These are phyloP conservation scores for Rhinella marina DNA, from an alignment of 2,797 vertebrate species.

Conservation along the genomic window DNA sequence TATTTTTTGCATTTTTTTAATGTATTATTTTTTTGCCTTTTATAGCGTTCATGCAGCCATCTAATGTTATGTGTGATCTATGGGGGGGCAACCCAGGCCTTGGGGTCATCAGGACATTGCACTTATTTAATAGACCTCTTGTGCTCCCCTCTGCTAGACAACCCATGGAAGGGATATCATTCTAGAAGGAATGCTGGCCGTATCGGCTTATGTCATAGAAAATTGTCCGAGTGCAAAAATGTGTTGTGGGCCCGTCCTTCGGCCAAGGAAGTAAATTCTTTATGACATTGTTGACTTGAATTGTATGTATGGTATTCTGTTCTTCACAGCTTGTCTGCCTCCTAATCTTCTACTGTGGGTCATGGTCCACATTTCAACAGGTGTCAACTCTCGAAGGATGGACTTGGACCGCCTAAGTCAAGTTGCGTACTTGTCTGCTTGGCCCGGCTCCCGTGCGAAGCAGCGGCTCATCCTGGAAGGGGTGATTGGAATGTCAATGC, in stretches of 20 bases:
- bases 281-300: conserved; percentile 30
- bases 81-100: not conserved
- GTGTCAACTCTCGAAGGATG: conserved; percentile 50
- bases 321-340: conserved; percentile 25
- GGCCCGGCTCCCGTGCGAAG: conserved; percentile 31
- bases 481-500: conserved; percentile 47
- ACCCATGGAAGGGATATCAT: not conserved
- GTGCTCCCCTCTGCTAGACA: not conserved
- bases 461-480: conserved; percentile 25
- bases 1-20: not conserved
- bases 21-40: too few species aligned
- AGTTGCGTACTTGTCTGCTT: conserved; percentile 55
- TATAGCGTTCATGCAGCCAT: not conserved
- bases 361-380: conserved; percentile 17
- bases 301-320: conserved; percentile 44
- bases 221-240: conserved; percentile 24
- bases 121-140: not conserved
- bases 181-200: conserved; percentile 13
- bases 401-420: not conserved
- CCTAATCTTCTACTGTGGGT: conserved; percentile 24
- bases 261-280: conserved; percentile 39
- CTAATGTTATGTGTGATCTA: not conserved
- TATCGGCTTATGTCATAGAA: conserved; percentile 22
- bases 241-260: conserved; percentile 2
- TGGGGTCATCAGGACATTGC: not conserved